Evolutionary conservation across 92 coral and sea anemone genomes (phyloP).

Genomic region (Plumapathes pennacea): DNA sequence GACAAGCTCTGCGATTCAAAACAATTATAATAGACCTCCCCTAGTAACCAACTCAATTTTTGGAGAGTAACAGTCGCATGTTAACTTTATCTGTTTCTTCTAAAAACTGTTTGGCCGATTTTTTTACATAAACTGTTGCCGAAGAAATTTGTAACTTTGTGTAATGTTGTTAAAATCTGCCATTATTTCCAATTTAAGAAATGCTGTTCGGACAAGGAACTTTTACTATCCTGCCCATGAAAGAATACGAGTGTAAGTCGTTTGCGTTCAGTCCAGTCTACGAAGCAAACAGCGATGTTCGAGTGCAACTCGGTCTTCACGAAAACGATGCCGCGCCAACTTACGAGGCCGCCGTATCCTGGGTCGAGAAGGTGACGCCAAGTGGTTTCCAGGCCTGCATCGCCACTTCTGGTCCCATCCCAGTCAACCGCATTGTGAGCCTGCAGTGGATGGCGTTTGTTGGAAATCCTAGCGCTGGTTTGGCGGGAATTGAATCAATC

Average conservation of each 20-base stretch:
- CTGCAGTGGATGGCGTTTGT: slow-evolving; percentile 63
- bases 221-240: slow-evolving; percentile 26
- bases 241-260: slow-evolving; percentile 33
- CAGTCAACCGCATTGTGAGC: slow-evolving; percentile 44
- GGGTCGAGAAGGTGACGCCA: slow-evolving; percentile 60
- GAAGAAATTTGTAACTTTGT: too few species aligned
- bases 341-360: slow-evolving; percentile 75
- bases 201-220: slow-evolving; percentile 29
- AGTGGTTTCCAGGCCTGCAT: slow-evolving; percentile 64
- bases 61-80: too few species aligned
- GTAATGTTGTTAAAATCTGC: background rate
- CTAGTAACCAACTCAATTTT: too few species aligned
- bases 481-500: slow-evolving; percentile 33
- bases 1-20: too few species aligned
- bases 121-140: too few species aligned
- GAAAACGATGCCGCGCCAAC: slow-evolving; percentile 51
- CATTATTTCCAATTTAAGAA: background rate
- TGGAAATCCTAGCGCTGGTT: slow-evolving; percentile 27
- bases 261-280: slow-evolving; percentile 26
- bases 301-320: slow-evolving; percentile 38
- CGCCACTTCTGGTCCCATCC: slow-evolving; percentile 70
- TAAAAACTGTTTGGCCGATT: too few species aligned
- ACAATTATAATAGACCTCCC: too few species aligned
- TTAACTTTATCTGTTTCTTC: too few species aligned
- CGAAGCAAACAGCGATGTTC: slow-evolving; percentile 3